These are phyloP conservation scores for Cyanoramphus novaezelandiae DNA, from an alignment of 2,113 vertebrate species.

Conservation along the genomic window DNA sequence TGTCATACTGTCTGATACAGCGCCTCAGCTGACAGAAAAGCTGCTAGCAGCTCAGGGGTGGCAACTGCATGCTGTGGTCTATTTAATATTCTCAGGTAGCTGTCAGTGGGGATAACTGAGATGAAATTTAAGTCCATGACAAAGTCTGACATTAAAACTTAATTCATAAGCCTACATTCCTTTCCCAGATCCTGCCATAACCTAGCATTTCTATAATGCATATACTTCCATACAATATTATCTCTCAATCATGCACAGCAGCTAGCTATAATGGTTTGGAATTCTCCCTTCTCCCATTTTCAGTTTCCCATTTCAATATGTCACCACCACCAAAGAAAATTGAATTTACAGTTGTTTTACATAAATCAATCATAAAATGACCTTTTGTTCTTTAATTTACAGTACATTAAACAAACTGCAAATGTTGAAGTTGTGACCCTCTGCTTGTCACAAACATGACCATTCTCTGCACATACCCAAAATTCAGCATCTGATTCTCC, in stretches of 20 bases:
- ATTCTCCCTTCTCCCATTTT: neutral
- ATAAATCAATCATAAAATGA: neutral
- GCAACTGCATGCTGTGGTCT: neutral
- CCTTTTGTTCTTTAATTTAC: neutral
- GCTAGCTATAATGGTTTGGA: fast-evolving
- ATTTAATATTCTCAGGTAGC: neutral
- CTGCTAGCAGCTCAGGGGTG: neutral
- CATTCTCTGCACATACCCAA: neutral
- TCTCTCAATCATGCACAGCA: neutral
- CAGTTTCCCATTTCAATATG: neutral
- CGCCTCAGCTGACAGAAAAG: neutral
- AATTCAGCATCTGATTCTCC: neutral
- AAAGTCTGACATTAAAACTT: neutral
- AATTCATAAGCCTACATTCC: neutral
- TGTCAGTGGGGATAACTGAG: neutral
- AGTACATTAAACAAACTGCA: neutral
- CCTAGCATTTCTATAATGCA: neutral
- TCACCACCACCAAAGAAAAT: neutral
- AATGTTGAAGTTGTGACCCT: neutral
- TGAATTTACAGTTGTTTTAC: neutral
- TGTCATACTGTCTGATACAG: neutral
- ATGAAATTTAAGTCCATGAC: neutral
- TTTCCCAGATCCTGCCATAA: neutral
- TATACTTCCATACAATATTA: neutral
- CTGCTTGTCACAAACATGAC: neutral